phyloP scores from a whole-genome alignment of 2,888 invertebrate species.

The Phengaris arion region DNA sequence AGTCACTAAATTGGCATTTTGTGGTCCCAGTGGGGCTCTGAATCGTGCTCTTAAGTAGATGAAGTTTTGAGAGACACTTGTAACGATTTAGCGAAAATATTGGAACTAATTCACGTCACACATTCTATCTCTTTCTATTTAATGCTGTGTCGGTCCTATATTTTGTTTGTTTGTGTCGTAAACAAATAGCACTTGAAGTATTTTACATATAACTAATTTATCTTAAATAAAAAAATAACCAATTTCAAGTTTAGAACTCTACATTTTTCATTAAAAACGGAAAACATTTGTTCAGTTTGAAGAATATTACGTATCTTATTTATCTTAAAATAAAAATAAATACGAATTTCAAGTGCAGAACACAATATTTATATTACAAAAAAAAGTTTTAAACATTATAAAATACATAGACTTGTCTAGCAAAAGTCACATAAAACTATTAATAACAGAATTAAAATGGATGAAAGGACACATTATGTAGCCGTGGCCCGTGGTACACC shows the following conservation, averaged over 20 bases:
- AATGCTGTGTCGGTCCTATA: too few relatives aligned
- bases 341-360: neutral
- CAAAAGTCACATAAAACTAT: conserved; percentile 14
- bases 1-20: neutral
- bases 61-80: neutral
- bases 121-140: too few relatives aligned
- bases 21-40: neutral
- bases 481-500: neutral
- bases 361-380: neutral
- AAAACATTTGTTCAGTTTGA: too few relatives aligned
- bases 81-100: conserved; percentile 3
- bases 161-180: too few relatives aligned
- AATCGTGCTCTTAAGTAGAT: neutral
- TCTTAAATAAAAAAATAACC: too few relatives aligned
- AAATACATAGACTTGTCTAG: neutral
- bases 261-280: too few relatives aligned
- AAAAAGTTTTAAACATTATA: neutral
- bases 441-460: conserved; percentile 21
- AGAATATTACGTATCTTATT: neutral
- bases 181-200: too few relatives aligned
- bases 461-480: conserved; percentile 11
- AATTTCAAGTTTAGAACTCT: too few relatives aligned
- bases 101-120: neutral
- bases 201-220: too few relatives aligned
- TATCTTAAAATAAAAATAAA: too few relatives aligned